Evolutionary conservation across 2,888 invertebrate species (phyloP).

Genomic region (Dryobota labecula): DNA sequence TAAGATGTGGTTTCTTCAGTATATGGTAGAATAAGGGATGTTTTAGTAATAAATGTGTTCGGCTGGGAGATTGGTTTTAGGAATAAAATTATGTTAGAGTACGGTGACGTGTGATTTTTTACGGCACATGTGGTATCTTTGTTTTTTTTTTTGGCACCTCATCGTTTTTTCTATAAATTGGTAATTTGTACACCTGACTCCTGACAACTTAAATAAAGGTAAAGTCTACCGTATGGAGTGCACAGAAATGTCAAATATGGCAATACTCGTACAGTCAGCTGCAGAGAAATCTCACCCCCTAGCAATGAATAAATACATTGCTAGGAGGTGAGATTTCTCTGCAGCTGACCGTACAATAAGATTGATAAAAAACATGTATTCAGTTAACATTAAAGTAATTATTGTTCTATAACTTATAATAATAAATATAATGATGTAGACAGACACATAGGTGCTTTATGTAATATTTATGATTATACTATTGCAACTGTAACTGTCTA

Average conservation of each 20-base stretch:
- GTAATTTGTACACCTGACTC: not conserved
- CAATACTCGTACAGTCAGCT: too few species aligned
- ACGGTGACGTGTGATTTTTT: constrained; percentile 3
- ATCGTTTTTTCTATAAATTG: not conserved
- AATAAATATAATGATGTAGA: not conserved
- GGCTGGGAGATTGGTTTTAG: constrained; percentile 31
- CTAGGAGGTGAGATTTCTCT: too few species aligned
- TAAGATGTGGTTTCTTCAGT: constrained; percentile 44
- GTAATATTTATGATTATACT: not conserved
- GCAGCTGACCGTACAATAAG: too few species aligned
- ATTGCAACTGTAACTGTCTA: not conserved
- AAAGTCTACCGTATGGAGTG: not conserved
- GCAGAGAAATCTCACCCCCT: too few species aligned
- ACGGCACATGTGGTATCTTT: not conserved
- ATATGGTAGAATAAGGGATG: constrained; percentile 31
- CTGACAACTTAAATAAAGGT: not conserved
- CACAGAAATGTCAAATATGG: not conserved
- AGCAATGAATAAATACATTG: too few species aligned
- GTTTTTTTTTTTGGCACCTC: not conserved
- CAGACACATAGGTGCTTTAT: not conserved
- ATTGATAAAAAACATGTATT: not conserved
- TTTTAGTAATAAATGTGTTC: constrained; percentile 42
- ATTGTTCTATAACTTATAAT: not conserved
- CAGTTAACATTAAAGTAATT: not conserved
- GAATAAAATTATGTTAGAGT: constrained; percentile 17